phyloP scores from a whole-genome alignment of 2,797 vertebrate genomes.

The Eospalax fontanierii region DNA sequence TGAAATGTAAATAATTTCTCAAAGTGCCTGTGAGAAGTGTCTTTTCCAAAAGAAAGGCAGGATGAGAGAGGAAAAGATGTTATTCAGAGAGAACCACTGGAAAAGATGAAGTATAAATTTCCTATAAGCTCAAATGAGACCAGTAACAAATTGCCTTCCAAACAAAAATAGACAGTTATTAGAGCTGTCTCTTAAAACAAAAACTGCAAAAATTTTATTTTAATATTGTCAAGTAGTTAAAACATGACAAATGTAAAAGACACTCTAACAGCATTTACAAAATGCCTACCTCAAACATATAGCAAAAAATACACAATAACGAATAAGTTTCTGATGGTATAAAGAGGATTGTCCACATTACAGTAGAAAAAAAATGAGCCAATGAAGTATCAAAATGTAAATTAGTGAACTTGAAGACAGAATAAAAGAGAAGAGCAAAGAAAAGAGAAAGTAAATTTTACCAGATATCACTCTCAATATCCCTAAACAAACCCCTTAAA shows the following conservation, averaged over 20 bases:
- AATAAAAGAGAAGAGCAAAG: neutral
- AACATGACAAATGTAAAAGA: neutral
- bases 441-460: neutral
- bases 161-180: neutral
- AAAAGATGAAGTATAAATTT: no score
- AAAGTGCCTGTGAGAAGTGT: no score
- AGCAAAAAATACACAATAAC: neutral
- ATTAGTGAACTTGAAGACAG: neutral
- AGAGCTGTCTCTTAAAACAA: no score
- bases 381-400: neutral
- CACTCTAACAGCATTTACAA: neutral
- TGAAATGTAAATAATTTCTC: no score
- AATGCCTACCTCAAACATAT: neutral
- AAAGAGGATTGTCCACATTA: neutral
- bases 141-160: no score
- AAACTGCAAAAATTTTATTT: no score
- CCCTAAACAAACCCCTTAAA: neutral
- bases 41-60: no score
- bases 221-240: no score
- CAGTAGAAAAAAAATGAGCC: neutral
- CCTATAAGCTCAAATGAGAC: no score
- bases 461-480: no score
- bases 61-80: no score
- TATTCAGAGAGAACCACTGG: no score
- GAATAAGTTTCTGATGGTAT: neutral